Conservation (phyloP, 2,888 invertebrate genomes). For the Hedychridium roseum region DNA sequence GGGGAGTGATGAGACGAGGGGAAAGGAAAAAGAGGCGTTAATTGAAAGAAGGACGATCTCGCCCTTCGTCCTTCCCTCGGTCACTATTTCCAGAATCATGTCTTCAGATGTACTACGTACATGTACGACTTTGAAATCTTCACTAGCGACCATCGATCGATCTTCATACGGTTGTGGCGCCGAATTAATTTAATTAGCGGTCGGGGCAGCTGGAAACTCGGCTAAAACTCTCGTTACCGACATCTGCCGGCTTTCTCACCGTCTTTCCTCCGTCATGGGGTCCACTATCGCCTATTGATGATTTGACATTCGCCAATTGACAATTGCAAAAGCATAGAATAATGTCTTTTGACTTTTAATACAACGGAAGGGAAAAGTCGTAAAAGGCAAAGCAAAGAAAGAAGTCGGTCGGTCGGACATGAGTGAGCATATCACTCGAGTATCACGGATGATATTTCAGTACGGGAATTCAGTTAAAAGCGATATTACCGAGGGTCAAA, state of each 20-base stretch:
- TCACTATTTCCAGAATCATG: not conserved
- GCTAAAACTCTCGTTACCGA: constrained; percentile 57
- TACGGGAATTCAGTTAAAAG: constrained; percentile 60
- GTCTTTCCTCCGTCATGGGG: constrained; percentile 18
- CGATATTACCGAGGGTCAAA: constrained; percentile 48
- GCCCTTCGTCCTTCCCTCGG: constrained; percentile 15
- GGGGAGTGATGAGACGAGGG: constrained; percentile 31
- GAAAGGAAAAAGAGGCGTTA: constrained; percentile 46
- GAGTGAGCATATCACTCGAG: too few species aligned
- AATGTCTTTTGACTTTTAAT: too few species aligned
- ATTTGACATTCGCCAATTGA: not conserved
- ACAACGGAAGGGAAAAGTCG: too few species aligned
- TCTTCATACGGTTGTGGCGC: constrained; percentile 33
- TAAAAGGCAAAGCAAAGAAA: too few species aligned
- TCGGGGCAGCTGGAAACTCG: constrained; percentile 52
- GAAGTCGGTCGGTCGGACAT: too few species aligned
- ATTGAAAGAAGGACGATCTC: constrained; percentile 50
- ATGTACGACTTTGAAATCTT: not conserved
- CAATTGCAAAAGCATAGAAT: constrained; percentile 1
- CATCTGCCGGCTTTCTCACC: constrained; percentile 51
- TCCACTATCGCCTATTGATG: not conserved
- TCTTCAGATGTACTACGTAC: not conserved
- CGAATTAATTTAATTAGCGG: constrained; percentile 63
- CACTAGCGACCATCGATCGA: not conserved
- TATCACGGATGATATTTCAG: constrained; percentile 55